Evolutionary conservation across 2,113 vertebrate species (phyloP).

Genomic region (Oryzias woworae): DNA sequence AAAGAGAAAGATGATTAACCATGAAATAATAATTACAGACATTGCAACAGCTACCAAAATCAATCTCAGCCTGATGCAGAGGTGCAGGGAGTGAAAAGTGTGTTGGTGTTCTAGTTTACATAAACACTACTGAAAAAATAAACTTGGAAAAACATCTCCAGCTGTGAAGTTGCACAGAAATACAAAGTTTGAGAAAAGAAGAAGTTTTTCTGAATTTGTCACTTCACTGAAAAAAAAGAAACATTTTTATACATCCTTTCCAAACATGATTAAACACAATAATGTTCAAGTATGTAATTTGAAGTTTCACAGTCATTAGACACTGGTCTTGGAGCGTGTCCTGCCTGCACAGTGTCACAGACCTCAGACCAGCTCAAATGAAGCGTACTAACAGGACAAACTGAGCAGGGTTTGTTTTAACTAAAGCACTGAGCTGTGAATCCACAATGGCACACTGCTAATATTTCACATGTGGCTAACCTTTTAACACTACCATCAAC

Average conservation of each 20-base stretch:
- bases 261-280: neutral
- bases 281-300: neutral
- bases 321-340: neutral
- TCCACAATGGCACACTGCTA: neutral
- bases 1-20: slow-evolving; percentile 10
- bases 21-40: slow-evolving; percentile 53
- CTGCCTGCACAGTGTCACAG: neutral
- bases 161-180: slow-evolving; percentile 50
- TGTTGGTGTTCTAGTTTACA: slow-evolving; percentile 53
- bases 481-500: neutral
- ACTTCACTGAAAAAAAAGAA: neutral
- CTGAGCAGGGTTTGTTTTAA: neutral
- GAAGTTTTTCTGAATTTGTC: neutral
- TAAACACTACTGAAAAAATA: slow-evolving; percentile 53
- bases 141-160: slow-evolving; percentile 55
- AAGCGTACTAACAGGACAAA: neutral
- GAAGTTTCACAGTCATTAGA: neutral
- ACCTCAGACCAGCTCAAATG: neutral
- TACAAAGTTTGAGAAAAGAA: slow-evolving; percentile 19
- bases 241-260: neutral
- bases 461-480: neutral
- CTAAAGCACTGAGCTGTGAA: neutral
- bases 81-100: slow-evolving; percentile 48
- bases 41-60: slow-evolving; percentile 41
- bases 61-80: slow-evolving; percentile 47